phyloP scores from a whole-genome alignment of 1,140 invertebrate genomes.

The Platorchestia sp. region DNA sequence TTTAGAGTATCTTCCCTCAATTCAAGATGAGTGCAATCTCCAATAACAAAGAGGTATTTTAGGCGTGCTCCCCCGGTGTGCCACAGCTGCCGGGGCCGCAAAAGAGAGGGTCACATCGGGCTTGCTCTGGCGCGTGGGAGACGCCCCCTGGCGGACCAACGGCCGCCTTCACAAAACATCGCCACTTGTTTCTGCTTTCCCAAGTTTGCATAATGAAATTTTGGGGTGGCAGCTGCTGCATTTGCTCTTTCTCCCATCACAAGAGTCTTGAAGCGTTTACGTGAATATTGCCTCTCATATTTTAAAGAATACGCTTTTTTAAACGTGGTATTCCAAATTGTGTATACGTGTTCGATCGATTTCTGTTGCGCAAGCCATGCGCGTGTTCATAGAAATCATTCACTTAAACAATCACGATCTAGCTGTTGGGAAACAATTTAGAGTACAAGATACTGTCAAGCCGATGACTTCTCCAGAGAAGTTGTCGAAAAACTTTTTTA shows the following conservation, averaged over 20 bases:
- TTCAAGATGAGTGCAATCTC: no score
- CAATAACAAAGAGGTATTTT: no score
- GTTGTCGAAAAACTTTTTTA: neutral
- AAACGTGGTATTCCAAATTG: neutral
- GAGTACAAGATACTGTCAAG: neutral
- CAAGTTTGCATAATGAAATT: neutral
- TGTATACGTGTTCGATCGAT: neutral
- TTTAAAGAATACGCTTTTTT: neutral
- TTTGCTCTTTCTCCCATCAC: neutral
- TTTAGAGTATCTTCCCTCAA: no score
- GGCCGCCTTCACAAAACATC: neutral
- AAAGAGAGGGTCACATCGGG: neutral
- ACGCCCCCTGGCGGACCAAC: neutral
- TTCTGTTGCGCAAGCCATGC: neutral
- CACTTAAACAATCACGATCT: neutral
- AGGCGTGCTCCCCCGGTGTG: no score
- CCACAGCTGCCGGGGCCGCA: neutral
- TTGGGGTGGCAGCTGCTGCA: neutral
- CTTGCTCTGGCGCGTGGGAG: neutral
- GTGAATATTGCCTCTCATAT: neutral
- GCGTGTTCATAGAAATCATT: neutral
- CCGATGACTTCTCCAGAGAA: neutral
- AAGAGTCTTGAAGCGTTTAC: neutral
- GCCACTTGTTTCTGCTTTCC: constrained; percentile 22
- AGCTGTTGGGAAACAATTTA: neutral